These are phyloP conservation scores for Oreocharis arfaki DNA, from an alignment of 2,113 vertebrate species.

Conservation along the genomic window DNA sequence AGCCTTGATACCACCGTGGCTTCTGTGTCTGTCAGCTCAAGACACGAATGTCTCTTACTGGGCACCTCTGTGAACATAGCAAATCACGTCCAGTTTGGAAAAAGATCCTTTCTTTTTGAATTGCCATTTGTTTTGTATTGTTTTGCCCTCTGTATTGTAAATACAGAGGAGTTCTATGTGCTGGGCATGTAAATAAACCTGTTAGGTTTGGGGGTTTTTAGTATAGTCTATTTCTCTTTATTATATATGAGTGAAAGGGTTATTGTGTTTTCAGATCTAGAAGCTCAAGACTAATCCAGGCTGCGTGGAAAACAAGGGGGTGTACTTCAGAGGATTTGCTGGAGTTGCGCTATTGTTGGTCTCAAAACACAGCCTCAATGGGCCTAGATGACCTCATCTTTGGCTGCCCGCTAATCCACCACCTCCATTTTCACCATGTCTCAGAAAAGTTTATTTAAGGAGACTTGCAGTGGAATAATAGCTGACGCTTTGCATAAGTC, in stretches of 20 bases:
- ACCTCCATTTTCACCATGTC: conserved; percentile 36
- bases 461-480: conserved; percentile 46
- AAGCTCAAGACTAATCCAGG: conserved; percentile 64
- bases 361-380: conserved; percentile 43
- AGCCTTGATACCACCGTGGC: not conserved
- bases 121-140: conserved; percentile 28
- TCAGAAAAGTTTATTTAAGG: conserved; percentile 61
- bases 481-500: conserved; percentile 42
- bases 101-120: not conserved
- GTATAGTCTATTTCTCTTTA: conserved; percentile 59
- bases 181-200: conserved; percentile 50
- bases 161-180: conserved; percentile 20
- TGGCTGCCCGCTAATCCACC: conserved; percentile 44
- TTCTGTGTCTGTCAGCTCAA: fast-evolving
- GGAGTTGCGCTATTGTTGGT: conserved; percentile 60
- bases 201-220: not conserved
- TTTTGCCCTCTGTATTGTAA: conserved; percentile 5
- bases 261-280: conserved; percentile 63
- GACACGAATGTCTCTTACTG: not conserved
- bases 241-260: conserved; percentile 48
- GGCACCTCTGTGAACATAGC: not conserved
- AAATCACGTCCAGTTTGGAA: not conserved
- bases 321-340: conserved; percentile 69
- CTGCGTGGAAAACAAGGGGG: conserved; percentile 67
- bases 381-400: conserved; percentile 52